Percentiles rank a stretch among this genome's conserved stretches.
Evolutionary conservation across 1,140 invertebrate genomes (phyloP).

Genomic region (Zaprionus inermis): DNA sequence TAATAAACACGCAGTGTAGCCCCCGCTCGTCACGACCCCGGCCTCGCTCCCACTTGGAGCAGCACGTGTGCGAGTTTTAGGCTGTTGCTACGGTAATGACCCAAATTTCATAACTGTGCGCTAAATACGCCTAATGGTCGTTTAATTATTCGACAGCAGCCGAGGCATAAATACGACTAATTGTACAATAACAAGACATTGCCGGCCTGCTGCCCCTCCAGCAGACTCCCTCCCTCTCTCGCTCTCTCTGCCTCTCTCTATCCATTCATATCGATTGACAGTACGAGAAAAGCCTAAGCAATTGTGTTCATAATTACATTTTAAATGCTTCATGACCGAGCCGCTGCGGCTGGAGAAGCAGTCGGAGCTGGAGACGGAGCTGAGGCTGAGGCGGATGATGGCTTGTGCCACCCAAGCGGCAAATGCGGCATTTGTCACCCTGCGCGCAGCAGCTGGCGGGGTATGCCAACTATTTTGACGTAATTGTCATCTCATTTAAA

Average conservation of each 20-base stretch:
- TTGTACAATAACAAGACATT: conserved; percentile 74
- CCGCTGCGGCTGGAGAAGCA: background rate
- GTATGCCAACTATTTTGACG: background rate
- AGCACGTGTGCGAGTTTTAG: conserved; percentile 73
- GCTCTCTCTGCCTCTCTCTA: conserved; percentile 10
- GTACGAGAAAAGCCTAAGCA: conserved; percentile 29
- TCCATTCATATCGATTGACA: conserved; percentile 39
- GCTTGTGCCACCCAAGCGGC: conserved; percentile 4
- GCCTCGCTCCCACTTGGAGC: conserved; percentile 12
- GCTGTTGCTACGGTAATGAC: conserved; percentile 68
- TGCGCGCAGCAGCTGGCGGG: background rate
- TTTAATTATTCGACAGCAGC: conserved; percentile 76
- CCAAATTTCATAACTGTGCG: conserved; percentile 73
- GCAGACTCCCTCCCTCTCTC: background rate
- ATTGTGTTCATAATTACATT: conserved; percentile 48
- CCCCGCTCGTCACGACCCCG: conserved; percentile 33
- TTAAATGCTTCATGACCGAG: conserved; percentile 38
- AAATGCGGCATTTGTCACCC: conserved; percentile 2
- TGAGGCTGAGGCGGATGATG: background rate
- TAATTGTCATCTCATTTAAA: background rate
- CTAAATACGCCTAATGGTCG: conserved; percentile 77
- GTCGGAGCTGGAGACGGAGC: background rate
- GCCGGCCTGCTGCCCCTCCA: conserved; percentile 7
- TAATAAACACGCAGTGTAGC: conserved; percentile 64
- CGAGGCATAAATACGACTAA: conserved; percentile 76